A percentile compares a stretch with the other conserved stretches of the same genome.
Evolutionary conservation across 2,113 vertebrate species (phyloP).

Genomic region (Sula dactylatra): DNA sequence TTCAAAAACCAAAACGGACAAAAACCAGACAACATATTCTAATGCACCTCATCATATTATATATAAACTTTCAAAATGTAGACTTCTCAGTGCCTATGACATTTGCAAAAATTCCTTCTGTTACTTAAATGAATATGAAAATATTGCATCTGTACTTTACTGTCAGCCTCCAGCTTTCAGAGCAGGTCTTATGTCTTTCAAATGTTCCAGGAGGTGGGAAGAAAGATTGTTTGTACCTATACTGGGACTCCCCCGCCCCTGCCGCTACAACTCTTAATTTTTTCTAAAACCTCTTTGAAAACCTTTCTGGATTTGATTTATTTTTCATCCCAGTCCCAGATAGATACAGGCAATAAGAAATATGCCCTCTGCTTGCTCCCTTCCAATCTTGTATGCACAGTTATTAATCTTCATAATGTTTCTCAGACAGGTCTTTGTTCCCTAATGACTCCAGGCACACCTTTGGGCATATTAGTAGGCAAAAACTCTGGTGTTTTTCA

Average conservation of each 20-base stretch:
- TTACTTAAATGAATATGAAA: background rate
- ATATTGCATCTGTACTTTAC: background rate
- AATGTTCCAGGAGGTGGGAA: background rate
- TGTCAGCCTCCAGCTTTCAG: background rate
- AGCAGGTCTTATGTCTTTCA: background rate
- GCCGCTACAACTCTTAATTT: background rate
- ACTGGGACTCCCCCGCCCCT: background rate
- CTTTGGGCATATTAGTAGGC: constrained; percentile 50
- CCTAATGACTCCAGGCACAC: constrained; percentile 59
- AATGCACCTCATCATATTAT: background rate
- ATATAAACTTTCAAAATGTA: background rate
- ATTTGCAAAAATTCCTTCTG: background rate
- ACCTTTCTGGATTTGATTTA: constrained; percentile 50
- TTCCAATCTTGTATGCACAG: constrained; percentile 57
- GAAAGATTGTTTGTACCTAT: background rate
- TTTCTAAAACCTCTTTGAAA: constrained; percentile 8
- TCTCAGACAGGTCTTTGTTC: constrained; percentile 61
- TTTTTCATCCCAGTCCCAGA: constrained; percentile 33
- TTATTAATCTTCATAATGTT: constrained; percentile 71
- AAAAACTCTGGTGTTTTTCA: constrained; percentile 41
- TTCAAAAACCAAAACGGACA: background rate
- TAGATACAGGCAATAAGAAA: constrained; percentile 61
- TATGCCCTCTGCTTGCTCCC: constrained; percentile 59
- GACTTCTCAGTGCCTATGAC: background rate
- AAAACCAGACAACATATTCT: background rate